phyloP scores from a whole-genome alignment of 2,888 invertebrate genomes.

The Cataglyphis livida region DNA sequence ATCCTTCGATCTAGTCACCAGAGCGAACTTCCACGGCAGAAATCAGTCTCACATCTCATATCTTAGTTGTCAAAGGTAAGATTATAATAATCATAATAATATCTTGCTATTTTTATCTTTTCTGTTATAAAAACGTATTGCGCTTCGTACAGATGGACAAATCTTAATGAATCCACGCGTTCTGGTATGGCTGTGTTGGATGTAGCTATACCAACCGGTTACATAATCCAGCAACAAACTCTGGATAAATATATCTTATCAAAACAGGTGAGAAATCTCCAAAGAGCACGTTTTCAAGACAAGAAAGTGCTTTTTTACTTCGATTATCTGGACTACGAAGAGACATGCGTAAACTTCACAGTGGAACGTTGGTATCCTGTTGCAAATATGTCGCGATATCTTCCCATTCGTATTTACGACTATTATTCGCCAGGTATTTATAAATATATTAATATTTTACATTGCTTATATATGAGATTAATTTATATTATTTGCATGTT shows the following conservation, averaged over 20 bases:
- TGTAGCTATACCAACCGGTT: conserved; percentile 95
- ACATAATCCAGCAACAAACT: conserved; percentile 95
- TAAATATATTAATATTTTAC: conserved; percentile 3
- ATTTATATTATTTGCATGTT: neutral
- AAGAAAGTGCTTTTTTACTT: conserved; percentile 97
- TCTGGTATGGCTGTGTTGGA: conserved; percentile 96
- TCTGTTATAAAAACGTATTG: neutral
- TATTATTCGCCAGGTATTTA: conserved; percentile 96
- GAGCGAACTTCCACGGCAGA: conserved; percentile 93
- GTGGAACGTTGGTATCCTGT: conserved; percentile 98
- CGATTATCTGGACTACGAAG: conserved; percentile 93
- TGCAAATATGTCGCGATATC: conserved; percentile 97
- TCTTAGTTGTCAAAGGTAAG: conserved; percentile 93
- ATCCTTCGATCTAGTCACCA: conserved; percentile 92
- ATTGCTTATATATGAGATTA: neutral
- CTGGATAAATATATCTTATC: conserved; percentile 94
- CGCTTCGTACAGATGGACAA: conserved; percentile 89
- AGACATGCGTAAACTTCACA: conserved; percentile 96
- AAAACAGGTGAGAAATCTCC: conserved; percentile 92
- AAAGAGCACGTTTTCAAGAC: conserved; percentile 93
- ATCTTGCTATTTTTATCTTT: neutral
- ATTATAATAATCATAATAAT: neutral
- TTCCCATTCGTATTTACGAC: conserved; percentile 96
- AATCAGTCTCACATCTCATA: conserved; percentile 97
- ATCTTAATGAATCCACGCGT: conserved; percentile 91